These are phyloP conservation scores for Anniella stebbinsi DNA, from an alignment of 2,797 vertebrate genomes.

Conservation along the genomic window DNA sequence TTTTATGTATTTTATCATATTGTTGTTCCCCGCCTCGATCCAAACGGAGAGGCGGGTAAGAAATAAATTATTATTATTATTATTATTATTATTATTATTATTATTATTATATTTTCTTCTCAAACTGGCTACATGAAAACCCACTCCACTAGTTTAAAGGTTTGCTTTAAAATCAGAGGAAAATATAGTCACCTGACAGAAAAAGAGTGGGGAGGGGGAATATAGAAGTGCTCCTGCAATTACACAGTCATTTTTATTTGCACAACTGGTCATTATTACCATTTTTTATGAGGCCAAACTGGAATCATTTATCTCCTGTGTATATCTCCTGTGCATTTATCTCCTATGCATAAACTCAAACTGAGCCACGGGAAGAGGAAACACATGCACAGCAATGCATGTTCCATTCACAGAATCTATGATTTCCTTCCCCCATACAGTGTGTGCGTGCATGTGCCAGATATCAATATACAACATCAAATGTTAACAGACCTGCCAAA, in stretches of 20 bases:
- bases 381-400: conserved; percentile 41
- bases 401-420: conserved; percentile 59
- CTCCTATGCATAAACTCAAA: conserved; percentile 27
- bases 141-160: neutral
- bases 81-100: too few relatives aligned
- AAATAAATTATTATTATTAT: too few relatives aligned
- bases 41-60: too few relatives aligned
- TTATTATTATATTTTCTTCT: too few relatives aligned
- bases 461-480: conserved; percentile 38
- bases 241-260: conserved; percentile 36
- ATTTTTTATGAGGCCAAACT: conserved; percentile 37
- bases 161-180: neutral
- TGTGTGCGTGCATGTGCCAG: conserved; percentile 44
- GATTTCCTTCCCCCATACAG: conserved; percentile 23
- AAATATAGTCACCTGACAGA: neutral
- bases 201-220: neutral
- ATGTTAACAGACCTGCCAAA: conserved; percentile 66
- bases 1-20: too few relatives aligned
- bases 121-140: neutral
- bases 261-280: neutral
- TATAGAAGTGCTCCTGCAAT: neutral
- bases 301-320: conserved; percentile 13
- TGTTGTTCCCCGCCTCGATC: too few relatives aligned
- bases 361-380: conserved; percentile 12
- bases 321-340: conserved; percentile 45